These are phyloP conservation scores for Potamarius usumacintae DNA, from an alignment of 2,113 vertebrate genomes.

Conservation along the genomic window DNA sequence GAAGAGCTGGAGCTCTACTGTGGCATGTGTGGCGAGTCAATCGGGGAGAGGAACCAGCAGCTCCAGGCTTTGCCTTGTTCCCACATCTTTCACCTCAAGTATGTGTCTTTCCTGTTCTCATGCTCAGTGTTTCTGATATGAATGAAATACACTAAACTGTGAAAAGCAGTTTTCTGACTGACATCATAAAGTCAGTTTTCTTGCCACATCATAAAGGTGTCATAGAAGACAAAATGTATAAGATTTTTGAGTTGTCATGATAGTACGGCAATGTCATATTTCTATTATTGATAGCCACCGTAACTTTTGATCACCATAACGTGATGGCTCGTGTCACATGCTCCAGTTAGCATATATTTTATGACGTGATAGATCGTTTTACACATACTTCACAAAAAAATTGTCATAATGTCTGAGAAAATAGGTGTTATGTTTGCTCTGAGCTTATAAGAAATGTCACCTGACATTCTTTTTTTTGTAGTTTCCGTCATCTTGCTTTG, in stretches of 20 bases:
- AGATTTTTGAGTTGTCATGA: neutral
- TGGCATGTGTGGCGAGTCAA: conserved; percentile 96
- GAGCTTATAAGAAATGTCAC: neutral
- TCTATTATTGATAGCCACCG: neutral
- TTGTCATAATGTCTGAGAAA: neutral
- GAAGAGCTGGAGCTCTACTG: conserved; percentile 98
- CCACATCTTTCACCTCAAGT: conserved; percentile 97
- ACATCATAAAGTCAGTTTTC: too few relatives aligned
- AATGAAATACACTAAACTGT: neutral
- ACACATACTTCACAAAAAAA: neutral
- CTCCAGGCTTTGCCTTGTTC: conserved; percentile 97
- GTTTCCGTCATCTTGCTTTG: neutral
- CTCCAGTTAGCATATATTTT: neutral
- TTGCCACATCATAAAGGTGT: neutral
- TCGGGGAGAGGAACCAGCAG: conserved; percentile 93
- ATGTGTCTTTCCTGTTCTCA: conserved; percentile 50
- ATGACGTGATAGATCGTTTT: neutral
- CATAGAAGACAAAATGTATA: neutral
- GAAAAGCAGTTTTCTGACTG: neutral
- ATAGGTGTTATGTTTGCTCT: neutral
- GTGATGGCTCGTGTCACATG: neutral
- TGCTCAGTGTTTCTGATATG: neutral
- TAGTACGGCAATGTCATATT: neutral
- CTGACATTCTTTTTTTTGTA: neutral
- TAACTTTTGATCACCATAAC: neutral